Evolutionary conservation across 1,140 invertebrate species (phyloP), one percentile per base, ranked within the genome.

Genomic region (Drosophila chauvacae): DNA sequence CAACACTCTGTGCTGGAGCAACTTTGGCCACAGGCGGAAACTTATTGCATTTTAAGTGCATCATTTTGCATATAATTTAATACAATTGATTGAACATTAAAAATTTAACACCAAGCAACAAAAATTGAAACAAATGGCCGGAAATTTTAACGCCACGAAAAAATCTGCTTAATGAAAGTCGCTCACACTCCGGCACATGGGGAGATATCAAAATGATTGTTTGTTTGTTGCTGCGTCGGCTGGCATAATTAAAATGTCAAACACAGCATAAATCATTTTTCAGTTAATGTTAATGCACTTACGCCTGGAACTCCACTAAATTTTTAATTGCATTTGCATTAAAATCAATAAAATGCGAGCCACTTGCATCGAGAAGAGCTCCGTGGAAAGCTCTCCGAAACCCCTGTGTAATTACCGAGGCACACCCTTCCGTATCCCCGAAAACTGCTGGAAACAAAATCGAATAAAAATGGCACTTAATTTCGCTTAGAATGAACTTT

Each of bases 251-350:
- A 77, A 77, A 77, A 77, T 84, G 84, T 87, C 84, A 87, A 84
- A 74, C 84, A 77, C 70, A 81, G 58, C 64, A 87, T 83, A 74
- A 87, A 87, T 87, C 80, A 84, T 88, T 51, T 81, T 77, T 58
- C 74, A 60, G 74, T 77, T 77, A 77, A 77, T 77, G 64, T 80
- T 88, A 87, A 87, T 88, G 84, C 80, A 83, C 72, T 83, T 60
- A 56, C 47, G 39, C 39, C 61, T 6, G 41, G 60, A 47, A 58
- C 64, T 68, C 42, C 68, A 74, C 80, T 88, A 80, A 87, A 87
- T 80, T 83, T 87, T 88, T 87, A 87, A 87, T 87, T 88, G 80
- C 85, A 83, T 87, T 87, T 88, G 72, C 80, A 88, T 87, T 87
- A 84, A 88, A 87, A 80, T 88, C 85, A 84, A 87, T 88, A 77